These are phyloP conservation scores for Nycticorax nycticorax DNA, from an alignment of 2,113 vertebrate genomes.

Conservation along the genomic window DNA sequence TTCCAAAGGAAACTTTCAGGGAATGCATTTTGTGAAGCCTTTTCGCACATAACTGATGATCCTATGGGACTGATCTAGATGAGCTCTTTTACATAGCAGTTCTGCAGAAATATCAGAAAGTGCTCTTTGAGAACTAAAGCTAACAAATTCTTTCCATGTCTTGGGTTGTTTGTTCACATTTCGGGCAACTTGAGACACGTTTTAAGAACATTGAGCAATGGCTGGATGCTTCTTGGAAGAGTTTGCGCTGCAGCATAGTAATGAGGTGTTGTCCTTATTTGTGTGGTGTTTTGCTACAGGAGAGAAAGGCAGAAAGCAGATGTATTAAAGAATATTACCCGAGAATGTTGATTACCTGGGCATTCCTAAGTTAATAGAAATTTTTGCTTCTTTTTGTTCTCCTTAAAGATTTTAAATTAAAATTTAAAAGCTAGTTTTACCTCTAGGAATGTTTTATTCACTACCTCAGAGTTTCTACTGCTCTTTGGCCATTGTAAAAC, in stretches of 20 bases:
- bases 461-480: neutral
- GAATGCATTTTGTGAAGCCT: neutral
- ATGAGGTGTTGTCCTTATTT: neutral
- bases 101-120: neutral
- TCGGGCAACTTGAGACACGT: neutral
- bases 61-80: neutral
- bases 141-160: neutral
- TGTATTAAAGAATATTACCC: neutral
- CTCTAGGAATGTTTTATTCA: neutral
- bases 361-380: neutral
- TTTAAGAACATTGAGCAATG: neutral
- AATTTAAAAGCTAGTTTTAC: neutral
- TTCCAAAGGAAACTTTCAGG: neutral
- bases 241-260: neutral
- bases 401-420: neutral
- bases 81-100: neutral
- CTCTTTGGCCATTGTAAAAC: neutral
- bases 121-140: neutral
- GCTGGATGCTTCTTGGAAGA: neutral
- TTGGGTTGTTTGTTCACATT: neutral
- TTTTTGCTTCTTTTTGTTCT: neutral
- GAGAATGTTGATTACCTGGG: neutral
- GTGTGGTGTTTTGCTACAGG: neutral
- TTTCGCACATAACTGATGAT: accelerated
- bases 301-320: neutral